Percentiles rank a stretch among this genome's conserved stretches.
These are phyloP conservation scores for Flabesymbios commensalis DNA, from an alignment of 2,888 invertebrate species.

Conservation along the genomic window DNA sequence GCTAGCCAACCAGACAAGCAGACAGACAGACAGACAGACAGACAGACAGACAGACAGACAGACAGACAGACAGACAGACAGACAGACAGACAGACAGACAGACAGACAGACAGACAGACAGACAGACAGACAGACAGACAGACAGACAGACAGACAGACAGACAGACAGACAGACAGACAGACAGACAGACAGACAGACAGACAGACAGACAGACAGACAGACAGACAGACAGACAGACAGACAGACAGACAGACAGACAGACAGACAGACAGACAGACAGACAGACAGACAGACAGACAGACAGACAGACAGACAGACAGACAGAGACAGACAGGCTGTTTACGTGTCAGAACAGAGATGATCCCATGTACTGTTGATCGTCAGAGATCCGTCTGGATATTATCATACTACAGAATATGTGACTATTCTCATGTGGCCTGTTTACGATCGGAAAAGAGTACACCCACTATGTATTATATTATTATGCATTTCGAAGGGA, in stretches of 20 bases:
- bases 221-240: slow-evolving; percentile 5
- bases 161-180: neutral
- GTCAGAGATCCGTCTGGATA: no score
- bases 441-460: no score
- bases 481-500: no score
- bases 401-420: no score
- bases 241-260: slow-evolving; percentile 7
- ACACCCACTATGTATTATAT: no score
- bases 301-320: neutral
- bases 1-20: no score
- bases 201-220: neutral
- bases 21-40: no score
- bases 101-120: neutral
- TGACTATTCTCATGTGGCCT: no score
- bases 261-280: neutral
- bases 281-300: neutral
- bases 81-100: neutral
- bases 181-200: neutral
- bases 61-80: neutral
- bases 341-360: no score
- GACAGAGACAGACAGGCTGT: no score
- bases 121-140: slow-evolving; percentile 2
- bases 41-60: neutral
- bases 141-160: neutral
- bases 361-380: no score